phyloP scores from a whole-genome alignment of 2,797 vertebrate genomes.

The Sebastes oblongus region DNA sequence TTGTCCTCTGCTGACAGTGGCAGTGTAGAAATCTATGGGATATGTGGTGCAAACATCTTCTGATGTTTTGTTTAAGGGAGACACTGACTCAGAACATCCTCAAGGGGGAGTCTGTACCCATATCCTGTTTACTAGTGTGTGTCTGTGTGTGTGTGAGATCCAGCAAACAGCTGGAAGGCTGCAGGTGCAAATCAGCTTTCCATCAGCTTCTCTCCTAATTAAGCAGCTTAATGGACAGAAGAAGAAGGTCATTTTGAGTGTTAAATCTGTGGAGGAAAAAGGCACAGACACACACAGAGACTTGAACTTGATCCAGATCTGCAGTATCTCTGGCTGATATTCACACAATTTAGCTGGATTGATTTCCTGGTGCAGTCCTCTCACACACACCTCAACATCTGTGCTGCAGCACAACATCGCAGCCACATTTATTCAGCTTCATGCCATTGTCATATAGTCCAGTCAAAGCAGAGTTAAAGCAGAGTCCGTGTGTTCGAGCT shows the following conservation, averaged over 20 bases:
- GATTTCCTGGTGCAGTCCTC: slow-evolving; percentile 10
- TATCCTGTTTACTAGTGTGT: slow-evolving; percentile 9
- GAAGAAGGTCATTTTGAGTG: slow-evolving; percentile 53
- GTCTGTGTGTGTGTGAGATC: not conserved
- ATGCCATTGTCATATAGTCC: not conserved
- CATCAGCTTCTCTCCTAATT: slow-evolving; percentile 61
- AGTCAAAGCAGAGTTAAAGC: not conserved
- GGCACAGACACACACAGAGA: not conserved
- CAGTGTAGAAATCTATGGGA: not conserved
- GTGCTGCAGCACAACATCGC: slow-evolving; percentile 19
- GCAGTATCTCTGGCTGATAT: slow-evolving; percentile 23
- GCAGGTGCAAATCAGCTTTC: slow-evolving; percentile 57
- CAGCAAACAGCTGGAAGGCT: slow-evolving; percentile 60
- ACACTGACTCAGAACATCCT: slow-evolving; percentile 48
- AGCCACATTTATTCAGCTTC: not conserved
- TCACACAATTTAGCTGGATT: slow-evolving; percentile 9
- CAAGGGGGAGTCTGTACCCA: slow-evolving; percentile 46
- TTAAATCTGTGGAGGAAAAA: slow-evolving; percentile 25
- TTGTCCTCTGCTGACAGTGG: slow-evolving; percentile 1
- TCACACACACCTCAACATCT: slow-evolving; percentile 30
- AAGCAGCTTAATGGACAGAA: slow-evolving; percentile 65
- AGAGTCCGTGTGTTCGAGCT: not conserved
- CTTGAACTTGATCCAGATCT: slow-evolving; percentile 21
- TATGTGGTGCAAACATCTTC: slow-evolving; percentile 34
- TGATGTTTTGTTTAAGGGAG: slow-evolving; percentile 42